phyloP scores from a whole-genome alignment of 2,888 invertebrate genomes.

The Andrena praecox region DNA sequence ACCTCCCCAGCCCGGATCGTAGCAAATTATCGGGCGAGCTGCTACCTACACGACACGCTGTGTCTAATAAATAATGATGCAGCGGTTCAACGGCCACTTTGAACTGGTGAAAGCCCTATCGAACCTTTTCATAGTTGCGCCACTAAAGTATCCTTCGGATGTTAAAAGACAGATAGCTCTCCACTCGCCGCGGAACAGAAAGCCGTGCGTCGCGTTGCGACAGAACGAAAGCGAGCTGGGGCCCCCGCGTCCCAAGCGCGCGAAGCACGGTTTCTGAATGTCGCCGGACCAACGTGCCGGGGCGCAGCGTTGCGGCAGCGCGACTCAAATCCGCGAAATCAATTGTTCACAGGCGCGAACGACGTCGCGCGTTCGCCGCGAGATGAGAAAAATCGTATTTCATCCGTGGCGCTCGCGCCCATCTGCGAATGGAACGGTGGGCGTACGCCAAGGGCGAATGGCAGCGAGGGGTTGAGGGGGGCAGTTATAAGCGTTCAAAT shows the following conservation, averaged over 20 bases:
- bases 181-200: not conserved
- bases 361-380: conserved; percentile 1
- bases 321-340: conserved; percentile 28
- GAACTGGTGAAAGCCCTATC: not conserved
- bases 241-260: not conserved
- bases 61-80: conserved; percentile 37
- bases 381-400: not conserved
- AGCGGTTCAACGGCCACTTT: not conserved
- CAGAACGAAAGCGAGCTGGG: no score
- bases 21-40: conserved; percentile 25
- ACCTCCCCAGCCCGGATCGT: not conserved
- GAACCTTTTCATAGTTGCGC: not conserved
- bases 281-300: not conserved
- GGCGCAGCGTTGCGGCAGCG: not conserved
- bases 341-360: conserved; percentile 28
- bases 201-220: no score
- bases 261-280: not conserved
- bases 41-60: conserved; percentile 12
- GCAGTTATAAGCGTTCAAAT: conserved; percentile 66
- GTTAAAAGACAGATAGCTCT: not conserved
- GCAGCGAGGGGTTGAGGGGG: conserved; percentile 10
- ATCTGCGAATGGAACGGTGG: conserved; percentile 30
- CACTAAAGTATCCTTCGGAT: not conserved
- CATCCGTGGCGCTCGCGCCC: conserved; percentile 14
- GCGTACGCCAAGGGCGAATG: conserved; percentile 37